Percentiles rank a stretch among this genome's conserved stretches.
Evolutionary conservation across 1,140 invertebrate species (phyloP).

Genomic region (Diorhabda sublineata): DNA sequence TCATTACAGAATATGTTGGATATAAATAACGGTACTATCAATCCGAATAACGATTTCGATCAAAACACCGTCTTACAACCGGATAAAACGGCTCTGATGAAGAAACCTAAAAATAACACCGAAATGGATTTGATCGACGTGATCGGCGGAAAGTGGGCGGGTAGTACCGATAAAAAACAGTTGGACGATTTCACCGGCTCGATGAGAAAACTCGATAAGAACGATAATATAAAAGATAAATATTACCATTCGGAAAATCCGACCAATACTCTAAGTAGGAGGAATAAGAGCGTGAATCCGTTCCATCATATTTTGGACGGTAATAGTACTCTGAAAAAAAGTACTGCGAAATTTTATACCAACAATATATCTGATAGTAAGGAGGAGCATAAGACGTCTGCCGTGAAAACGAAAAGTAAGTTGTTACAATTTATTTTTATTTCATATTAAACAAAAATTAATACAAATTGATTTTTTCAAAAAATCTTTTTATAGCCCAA

Average conservation of each 20-base stretch:
- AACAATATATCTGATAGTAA: conserved; percentile 8
- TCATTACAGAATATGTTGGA: conserved; percentile 43
- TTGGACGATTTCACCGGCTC: conserved; percentile 28
- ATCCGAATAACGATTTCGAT: conserved; percentile 46
- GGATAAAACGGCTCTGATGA: conserved; percentile 40
- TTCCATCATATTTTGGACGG: conserved; percentile 37
- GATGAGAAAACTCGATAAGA: conserved; percentile 33
- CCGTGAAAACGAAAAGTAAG: conserved; percentile 23
- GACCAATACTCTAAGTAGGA: conserved; percentile 12
- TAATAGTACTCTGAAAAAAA: conserved; percentile 21
- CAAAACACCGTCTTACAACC: conserved; percentile 44
- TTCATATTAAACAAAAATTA: background rate
- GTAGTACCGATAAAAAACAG: conserved; percentile 35
- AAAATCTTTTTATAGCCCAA: background rate
- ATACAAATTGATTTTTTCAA: background rate
- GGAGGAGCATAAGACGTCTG: background rate
- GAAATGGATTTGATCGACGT: conserved; percentile 47
- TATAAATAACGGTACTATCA: conserved; percentile 29
- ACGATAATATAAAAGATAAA: conserved; percentile 32
- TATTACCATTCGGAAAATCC: conserved; percentile 21
- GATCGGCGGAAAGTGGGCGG: conserved; percentile 45
- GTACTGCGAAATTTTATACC: conserved; percentile 24
- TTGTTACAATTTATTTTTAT: background rate
- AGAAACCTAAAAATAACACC: conserved; percentile 35
- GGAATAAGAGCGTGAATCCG: conserved; percentile 40